Evolutionary conservation across 2,888 invertebrate genomes (phyloP).

Genomic region (Rugalucina vietnamica): DNA sequence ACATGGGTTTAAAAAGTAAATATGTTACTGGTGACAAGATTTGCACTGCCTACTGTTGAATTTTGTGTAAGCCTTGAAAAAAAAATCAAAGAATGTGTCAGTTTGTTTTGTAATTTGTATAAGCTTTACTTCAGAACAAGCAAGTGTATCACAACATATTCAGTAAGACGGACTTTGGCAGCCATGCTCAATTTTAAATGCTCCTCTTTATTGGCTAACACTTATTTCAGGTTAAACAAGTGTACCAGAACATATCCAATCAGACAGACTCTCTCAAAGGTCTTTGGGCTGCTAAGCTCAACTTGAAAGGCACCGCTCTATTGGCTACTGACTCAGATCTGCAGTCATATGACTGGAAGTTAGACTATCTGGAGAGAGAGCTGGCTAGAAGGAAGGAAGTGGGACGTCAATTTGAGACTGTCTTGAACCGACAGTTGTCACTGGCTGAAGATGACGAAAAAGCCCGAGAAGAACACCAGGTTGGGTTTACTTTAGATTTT

Average conservation of each 20-base stretch:
- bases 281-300: conserved; percentile 82
- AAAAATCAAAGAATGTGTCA: too few relatives aligned
- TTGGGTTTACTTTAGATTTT: too few relatives aligned
- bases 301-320: conserved; percentile 75
- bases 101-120: too few relatives aligned
- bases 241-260: conserved; percentile 80
- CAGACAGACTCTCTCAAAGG: conserved; percentile 82
- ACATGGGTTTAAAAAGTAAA: too few relatives aligned
- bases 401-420: conserved; percentile 74
- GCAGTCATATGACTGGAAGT: conserved; percentile 73
- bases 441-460: conserved; percentile 76
- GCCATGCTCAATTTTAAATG: too few relatives aligned
- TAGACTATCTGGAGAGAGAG: conserved; percentile 78
- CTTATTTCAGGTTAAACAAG: conserved; percentile 76
- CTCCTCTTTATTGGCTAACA: too few relatives aligned
- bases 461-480: conserved; percentile 80
- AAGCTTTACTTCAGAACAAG: too few relatives aligned
- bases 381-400: conserved; percentile 78
- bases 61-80: too few relatives aligned
- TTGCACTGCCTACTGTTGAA: too few relatives aligned
- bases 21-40: too few relatives aligned
- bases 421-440: conserved; percentile 71
- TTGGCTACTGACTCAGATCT: conserved; percentile 79
- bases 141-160: too few relatives aligned
- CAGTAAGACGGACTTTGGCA: too few relatives aligned